Evolutionary conservation across 2,797 vertebrate species (phyloP).

Genomic region (Tokudaia muenninki): DNA sequence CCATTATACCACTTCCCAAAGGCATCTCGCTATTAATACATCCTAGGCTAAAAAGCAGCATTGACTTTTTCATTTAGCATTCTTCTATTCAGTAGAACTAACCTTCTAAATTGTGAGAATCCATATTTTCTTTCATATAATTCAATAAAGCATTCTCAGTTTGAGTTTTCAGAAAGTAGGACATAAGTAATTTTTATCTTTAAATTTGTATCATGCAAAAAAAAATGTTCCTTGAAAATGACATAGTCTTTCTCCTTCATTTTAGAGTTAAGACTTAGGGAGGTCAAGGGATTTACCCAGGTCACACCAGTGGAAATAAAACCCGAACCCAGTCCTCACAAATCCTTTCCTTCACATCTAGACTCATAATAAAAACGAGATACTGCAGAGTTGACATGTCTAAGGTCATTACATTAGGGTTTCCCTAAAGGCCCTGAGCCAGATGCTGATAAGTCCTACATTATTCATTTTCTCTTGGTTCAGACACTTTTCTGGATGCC

Average conservation of each 20-base stretch:
- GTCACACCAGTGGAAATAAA: background rate
- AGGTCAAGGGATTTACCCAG: background rate
- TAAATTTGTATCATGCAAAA: slow-evolving; percentile 36
- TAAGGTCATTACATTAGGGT: background rate
- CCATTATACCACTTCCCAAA: background rate
- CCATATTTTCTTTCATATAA: slow-evolving; percentile 49
- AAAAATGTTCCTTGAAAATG: slow-evolving; percentile 2
- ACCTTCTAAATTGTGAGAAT: slow-evolving; percentile 40
- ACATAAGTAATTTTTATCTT: slow-evolving; percentile 57
- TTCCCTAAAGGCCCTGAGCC: slow-evolving; percentile 39
- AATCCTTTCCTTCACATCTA: background rate
- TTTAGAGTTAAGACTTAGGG: background rate
- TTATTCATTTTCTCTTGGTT: slow-evolving; percentile 48
- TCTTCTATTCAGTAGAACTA: slow-evolving; percentile 39
- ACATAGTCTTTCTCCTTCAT: background rate
- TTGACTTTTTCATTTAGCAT: background rate
- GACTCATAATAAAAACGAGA: background rate
- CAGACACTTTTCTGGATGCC: slow-evolving; percentile 55
- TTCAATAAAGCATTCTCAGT: slow-evolving; percentile 56
- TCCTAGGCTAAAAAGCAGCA: background rate
- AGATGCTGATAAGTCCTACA: background rate
- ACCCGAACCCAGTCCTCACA: background rate
- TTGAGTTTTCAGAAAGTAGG: background rate
- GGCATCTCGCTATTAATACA: background rate
- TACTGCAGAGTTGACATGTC: background rate